phyloP scores from a whole-genome alignment of 23 tunicate species.

The Styela plicata region DNA sequence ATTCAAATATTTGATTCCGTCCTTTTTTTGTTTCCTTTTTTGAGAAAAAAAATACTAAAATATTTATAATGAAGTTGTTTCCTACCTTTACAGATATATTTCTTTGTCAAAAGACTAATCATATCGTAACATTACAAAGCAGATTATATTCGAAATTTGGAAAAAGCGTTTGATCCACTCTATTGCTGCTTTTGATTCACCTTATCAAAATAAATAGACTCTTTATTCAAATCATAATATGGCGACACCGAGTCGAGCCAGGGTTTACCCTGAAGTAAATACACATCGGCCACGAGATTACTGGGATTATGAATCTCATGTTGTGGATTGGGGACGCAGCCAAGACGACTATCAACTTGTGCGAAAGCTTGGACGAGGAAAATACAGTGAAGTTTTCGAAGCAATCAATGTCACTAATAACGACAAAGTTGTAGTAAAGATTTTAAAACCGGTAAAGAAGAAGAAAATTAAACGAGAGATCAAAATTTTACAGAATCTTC shows the following conservation, averaged over 20 bases:
- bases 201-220: too few species aligned
- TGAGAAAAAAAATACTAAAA: too few species aligned
- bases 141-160: too few species aligned
- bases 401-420: slow-evolving; percentile 42
- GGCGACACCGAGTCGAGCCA: slow-evolving; percentile 39
- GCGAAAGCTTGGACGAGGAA: slow-evolving; percentile 42
- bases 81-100: too few species aligned
- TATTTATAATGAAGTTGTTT: too few species aligned
- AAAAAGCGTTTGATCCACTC: too few species aligned
- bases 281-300: slow-evolving; percentile 40
- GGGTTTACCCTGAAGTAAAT: slow-evolving; percentile 41
- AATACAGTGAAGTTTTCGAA: slow-evolving; percentile 41
- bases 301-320: slow-evolving; percentile 46
- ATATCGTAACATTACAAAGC: too few species aligned
- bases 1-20: too few species aligned
- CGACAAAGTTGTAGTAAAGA: slow-evolving; percentile 34
- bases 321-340: slow-evolving; percentile 44
- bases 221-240: neutral
- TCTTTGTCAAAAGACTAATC: too few species aligned
- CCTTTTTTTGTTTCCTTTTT: too few species aligned
- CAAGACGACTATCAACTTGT: slow-evolving; percentile 43
- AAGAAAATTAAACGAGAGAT: slow-evolving; percentile 38
- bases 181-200: too few species aligned
- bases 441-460: slow-evolving; percentile 40
- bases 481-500: slow-evolving; percentile 36